Percentiles rank a stretch among this genome's conserved stretches.
Evolutionary conservation across 2,888 invertebrate genomes (phyloP).

Genomic region (Nemapogon koenigi): DNA sequence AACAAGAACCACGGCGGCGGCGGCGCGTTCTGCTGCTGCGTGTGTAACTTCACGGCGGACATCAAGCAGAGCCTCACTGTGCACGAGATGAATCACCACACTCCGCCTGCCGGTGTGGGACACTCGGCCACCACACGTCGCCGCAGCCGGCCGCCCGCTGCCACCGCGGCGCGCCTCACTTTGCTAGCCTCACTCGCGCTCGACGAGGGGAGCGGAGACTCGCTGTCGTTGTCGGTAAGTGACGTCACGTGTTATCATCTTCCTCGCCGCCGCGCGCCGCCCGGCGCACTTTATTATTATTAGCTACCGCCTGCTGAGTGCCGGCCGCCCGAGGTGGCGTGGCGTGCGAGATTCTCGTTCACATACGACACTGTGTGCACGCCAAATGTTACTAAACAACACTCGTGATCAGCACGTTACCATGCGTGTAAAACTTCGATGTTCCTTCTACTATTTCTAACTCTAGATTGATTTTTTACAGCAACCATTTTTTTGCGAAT

Average conservation of each 20-base stretch:
- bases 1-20: conserved; percentile 89
- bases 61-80: conserved; percentile 91
- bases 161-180: conserved; percentile 63
- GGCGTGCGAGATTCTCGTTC: conserved; percentile 33
- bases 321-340: conserved; percentile 35
- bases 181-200: conserved; percentile 30
- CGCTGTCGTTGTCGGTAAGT: conserved; percentile 53
- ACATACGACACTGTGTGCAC: background rate
- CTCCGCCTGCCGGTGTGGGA: conserved; percentile 74
- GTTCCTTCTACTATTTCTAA: too few relatives aligned
- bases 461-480: too few relatives aligned
- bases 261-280: conserved; percentile 2
- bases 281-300: background rate
- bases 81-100: conserved; percentile 91
- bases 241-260: too few relatives aligned
- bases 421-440: too few relatives aligned
- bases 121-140: conserved; percentile 66
- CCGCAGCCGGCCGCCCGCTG: conserved; percentile 78
- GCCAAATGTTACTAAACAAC: background rate
- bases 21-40: conserved; percentile 84
- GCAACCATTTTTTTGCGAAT: too few relatives aligned
- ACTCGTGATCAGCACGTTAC: too few relatives aligned
- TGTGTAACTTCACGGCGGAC: conserved; percentile 90
- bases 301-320: conserved; percentile 26
- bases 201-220: conserved; percentile 58